Evolutionary conservation across 2,797 vertebrate genomes (phyloP).

Genomic region (Anolis apletophallus): DNA sequence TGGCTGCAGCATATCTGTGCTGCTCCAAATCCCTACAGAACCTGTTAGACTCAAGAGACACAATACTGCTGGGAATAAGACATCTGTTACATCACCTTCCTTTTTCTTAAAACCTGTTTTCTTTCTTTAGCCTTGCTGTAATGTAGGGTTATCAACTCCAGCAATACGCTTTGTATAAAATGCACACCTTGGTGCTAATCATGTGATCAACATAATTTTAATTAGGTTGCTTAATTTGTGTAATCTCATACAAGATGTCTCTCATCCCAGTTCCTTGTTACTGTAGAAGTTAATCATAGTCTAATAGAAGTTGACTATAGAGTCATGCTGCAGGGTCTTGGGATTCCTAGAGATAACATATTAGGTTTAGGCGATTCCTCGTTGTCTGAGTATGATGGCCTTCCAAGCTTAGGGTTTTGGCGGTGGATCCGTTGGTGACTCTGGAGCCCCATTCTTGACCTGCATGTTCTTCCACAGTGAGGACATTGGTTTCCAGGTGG

Average conservation of each 20-base stretch:
- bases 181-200: slow-evolving; percentile 17
- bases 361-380: too few relatives aligned
- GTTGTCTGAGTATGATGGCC: too few relatives aligned
- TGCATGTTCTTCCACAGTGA: too few relatives aligned
- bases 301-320: too few relatives aligned
- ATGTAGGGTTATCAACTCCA: not conserved
- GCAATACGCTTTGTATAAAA: slow-evolving; percentile 1
- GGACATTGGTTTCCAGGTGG: too few relatives aligned
- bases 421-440: too few relatives aligned
- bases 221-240: slow-evolving; percentile 13
- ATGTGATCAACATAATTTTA: slow-evolving; percentile 16
- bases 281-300: too few relatives aligned
- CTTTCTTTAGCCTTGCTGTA: not conserved
- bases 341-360: too few relatives aligned
- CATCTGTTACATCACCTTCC: not conserved
- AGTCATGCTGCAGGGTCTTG: too few relatives aligned
- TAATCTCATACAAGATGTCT: slow-evolving; percentile 15
- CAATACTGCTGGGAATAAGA: not conserved
- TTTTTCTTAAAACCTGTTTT: not conserved
- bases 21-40: not conserved
- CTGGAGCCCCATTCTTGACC: too few relatives aligned
- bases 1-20: not conserved
- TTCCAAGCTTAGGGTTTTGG: too few relatives aligned
- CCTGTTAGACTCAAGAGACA: not conserved
- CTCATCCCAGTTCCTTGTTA: not conserved